Base-by-base conservation (phyloP, 2,888 invertebrate genomes). In the Yponomeuta malinellus region DNA sequence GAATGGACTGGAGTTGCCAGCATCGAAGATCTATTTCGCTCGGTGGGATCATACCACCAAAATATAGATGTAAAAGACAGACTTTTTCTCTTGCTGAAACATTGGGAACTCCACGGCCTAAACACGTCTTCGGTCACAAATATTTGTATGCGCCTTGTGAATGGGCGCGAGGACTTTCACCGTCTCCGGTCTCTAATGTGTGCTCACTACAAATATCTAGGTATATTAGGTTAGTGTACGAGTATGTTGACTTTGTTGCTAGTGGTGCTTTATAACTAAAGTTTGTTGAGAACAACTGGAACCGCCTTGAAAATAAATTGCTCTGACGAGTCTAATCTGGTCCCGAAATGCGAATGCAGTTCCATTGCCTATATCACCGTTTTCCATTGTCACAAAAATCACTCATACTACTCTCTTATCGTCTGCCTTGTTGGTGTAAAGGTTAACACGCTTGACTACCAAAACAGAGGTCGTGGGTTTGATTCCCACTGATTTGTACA, bases 81-180 rank as follows among this genome's bases (percentile, higher is more conserved):
- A 43, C 43, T 43, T 6, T 43, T 43, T 43, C 9, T 43, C 43
- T 43, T 43, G 43, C 43, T 43, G 43, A 43, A 8, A 43, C 43
- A 43, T 3, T 6, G 43, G 43, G 43, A 43, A 43, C 43, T 43
- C 43, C 6, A 85, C 83, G 33, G 86, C 83, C 83, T 84, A 88
- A 91, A 90, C 90, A 86, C 82, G 91, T 89, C 91, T 88, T 88
- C 79, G 15, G 86, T 82, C 81, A 88, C 89, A 90, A 90, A 91
- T 90, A 92, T 92, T 92, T 90, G 92, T 92, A 92, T 92, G 89
- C 90, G 84, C 81, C 83, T 85, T 88, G 90, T 90, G 91, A 92
- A 91, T 91, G 89, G 88, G 82, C 43, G 85, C 82, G 87, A 88
- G 85, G 89, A 91, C 91, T 92, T 91, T 92, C 92, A 90, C 91